A percentile compares a stretch with the other conserved stretches of the same genome.
phyloP scores from a whole-genome alignment of 2,797 vertebrate genomes.

The Lagothrix lagotricha region DNA sequence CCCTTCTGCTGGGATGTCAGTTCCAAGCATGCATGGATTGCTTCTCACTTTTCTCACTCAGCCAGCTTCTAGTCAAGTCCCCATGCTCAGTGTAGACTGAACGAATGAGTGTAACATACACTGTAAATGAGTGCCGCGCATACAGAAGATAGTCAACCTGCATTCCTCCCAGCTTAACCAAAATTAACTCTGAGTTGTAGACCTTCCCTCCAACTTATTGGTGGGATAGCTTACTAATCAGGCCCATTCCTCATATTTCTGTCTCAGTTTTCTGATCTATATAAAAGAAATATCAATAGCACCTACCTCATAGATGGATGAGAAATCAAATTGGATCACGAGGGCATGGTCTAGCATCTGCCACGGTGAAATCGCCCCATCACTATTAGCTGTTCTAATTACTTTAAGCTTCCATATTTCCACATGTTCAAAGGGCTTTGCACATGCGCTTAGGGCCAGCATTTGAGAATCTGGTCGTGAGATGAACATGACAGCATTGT shows the following conservation, averaged over 20 bases:
- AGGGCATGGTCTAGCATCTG: neutral
- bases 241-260: neutral
- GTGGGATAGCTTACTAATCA: neutral
- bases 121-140: fast-evolving
- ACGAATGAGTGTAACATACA: too few species aligned
- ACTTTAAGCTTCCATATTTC: neutral
- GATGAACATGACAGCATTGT: neutral
- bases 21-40: neutral
- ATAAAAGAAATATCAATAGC: neutral
- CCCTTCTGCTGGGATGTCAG: neutral
- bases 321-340: neutral
- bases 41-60: neutral
- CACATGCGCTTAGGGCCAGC: neutral
- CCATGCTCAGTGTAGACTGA: neutral
- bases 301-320: neutral
- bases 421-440: neutral
- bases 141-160: neutral
- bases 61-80: neutral
- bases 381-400: neutral
- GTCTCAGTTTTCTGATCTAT: neutral
- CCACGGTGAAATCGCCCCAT: neutral
- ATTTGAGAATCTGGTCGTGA: neutral
- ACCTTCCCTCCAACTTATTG: neutral
- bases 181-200: neutral
- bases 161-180: neutral